Base-by-base conservation (phyloP, 2,113 vertebrate species). In the Scortum barcoo region DNA sequence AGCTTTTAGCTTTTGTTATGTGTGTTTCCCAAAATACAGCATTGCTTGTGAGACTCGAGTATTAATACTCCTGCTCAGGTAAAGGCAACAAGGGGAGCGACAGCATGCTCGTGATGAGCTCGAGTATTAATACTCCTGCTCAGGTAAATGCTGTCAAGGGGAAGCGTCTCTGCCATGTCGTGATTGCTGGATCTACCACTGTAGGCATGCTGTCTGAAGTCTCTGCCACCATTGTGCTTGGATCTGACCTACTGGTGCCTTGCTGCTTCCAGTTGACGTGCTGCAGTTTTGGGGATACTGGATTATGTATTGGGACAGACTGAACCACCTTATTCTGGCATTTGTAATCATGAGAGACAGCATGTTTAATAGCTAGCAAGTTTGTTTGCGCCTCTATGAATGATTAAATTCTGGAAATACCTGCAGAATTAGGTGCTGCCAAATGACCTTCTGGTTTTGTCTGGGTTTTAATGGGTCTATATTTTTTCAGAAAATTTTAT, bases 181-280 rank as follows among this genome's bases (percentile, higher is more conserved):
- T 94, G 95, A 96, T 94, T 94, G 96, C 90, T 88, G 93, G 93
- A n/a, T n/a, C n/a, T n/a, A n/a, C n/a, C n/a, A n/a, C 89, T 92
- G 96, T 92, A 95, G 95, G 91, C 97, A 97, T 97, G 97, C 95
- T 91, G 90, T 92, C 88, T 87, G 94, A 95, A 89, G 94, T 95
- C 94, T 97, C 97, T 98, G 97, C 97, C 96, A 91, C 97, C 97
- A 98, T 97, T 97, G 97, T 96, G 91, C 87, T 93, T 85, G 67
- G 84, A 90, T 92, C 90, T 93, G n/a, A 88, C 91, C 92, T 70
- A 73, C 24, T 54, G 94, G 92, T 92, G 94, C 87, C 75, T 60
- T 24, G 87, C 97, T 96, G 96, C 96, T 97, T 97, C 97, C 97
- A 97, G 97, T 96, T 96, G 93, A 90, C 80, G 72, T 28, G 56